These are phyloP conservation scores for Ceratotherium simum DNA, from an alignment of 2,113 vertebrate species.

Conservation along the genomic window DNA sequence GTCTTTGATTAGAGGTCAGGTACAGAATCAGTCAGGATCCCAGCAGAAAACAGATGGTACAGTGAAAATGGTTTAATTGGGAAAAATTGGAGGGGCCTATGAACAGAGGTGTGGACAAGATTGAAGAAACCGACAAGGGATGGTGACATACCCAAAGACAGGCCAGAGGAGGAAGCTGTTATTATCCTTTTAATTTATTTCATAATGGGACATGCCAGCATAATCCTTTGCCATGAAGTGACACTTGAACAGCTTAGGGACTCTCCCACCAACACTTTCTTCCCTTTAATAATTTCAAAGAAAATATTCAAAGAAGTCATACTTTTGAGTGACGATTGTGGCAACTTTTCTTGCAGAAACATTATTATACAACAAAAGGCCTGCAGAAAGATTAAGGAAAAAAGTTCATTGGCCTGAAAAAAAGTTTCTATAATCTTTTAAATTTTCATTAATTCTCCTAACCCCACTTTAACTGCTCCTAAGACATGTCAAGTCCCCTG, in stretches of 20 bases:
- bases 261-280: neutral
- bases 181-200: neutral
- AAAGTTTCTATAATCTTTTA: conserved; percentile 38
- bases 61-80: neutral
- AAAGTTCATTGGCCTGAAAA: conserved; percentile 34
- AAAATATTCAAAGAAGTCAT: conserved; percentile 30
- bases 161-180: neutral
- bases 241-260: neutral
- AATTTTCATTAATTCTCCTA: conserved; percentile 53
- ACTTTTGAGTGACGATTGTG: neutral
- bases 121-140: neutral
- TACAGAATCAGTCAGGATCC: neutral
- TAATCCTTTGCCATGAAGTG: neutral
- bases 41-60: neutral
- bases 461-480: neutral
- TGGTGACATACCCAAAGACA: neutral
- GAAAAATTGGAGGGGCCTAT: neutral
- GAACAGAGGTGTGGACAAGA: neutral
- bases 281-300: conserved; percentile 40
- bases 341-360: neutral
- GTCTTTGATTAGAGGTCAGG: neutral
- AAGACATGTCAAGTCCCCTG: neutral
- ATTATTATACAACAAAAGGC: neutral
- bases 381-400: conserved; percentile 41
- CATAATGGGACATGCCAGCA: neutral